A percentile compares a stretch with the other conserved stretches of the same genome.
Conservation (phyloP, 2,113 vertebrate genomes). For the Cochlearius cochlearius region DNA sequence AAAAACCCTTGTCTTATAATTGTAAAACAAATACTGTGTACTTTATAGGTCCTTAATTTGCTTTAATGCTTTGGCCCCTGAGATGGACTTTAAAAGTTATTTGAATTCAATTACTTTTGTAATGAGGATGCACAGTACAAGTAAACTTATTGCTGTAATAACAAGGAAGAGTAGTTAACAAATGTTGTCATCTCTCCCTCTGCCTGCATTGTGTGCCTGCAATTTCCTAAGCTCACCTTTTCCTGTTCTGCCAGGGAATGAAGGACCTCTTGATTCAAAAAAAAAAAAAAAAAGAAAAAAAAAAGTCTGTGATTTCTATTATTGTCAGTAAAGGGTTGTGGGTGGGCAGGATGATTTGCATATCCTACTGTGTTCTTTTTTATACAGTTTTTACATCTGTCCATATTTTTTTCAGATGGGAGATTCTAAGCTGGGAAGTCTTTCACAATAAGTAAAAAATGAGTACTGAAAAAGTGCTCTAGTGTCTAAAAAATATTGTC, state of each 20-base stretch:
- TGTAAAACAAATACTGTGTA: not conserved
- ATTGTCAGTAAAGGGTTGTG: not conserved
- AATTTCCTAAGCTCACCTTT: not conserved
- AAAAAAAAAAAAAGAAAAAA: not conserved
- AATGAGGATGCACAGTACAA: not conserved
- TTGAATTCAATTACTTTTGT: not conserved
- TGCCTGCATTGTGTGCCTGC: not conserved
- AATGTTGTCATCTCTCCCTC: not conserved
- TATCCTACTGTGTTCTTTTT: not conserved
- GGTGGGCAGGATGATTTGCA: not conserved
- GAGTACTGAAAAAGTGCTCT: not conserved
- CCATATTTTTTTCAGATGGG: not conserved
- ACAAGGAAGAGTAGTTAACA: not conserved
- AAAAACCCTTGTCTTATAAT: not conserved
- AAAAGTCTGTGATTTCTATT: not conserved
- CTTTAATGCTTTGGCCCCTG: not conserved
- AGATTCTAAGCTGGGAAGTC: not conserved
- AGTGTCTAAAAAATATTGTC: not conserved
- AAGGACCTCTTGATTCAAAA: not conserved
- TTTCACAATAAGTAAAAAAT: not conserved
- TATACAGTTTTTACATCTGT: not conserved
- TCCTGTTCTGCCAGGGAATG: not conserved
- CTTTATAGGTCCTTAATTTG: not conserved
- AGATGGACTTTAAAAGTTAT: not conserved
- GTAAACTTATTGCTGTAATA: not conserved